These are phyloP conservation scores for Uromys caudimaculatus DNA, from an alignment of 2,797 vertebrate species.

Conservation along the genomic window DNA sequence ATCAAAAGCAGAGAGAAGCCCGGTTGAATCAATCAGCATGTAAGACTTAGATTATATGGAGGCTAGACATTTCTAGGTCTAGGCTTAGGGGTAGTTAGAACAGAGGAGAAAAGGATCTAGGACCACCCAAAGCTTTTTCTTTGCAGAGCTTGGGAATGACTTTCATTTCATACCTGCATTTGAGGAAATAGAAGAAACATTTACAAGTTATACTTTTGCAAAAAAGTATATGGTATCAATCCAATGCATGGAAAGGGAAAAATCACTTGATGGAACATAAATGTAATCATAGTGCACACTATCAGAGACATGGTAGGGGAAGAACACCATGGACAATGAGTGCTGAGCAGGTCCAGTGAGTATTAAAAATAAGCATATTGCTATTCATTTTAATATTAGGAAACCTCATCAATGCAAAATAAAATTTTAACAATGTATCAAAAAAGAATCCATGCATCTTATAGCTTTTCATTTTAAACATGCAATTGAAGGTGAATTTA, in stretches of 20 bases:
- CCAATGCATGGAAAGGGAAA: too few species aligned
- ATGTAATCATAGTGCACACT: accelerated
- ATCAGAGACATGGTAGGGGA: background rate
- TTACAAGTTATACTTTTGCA: background rate
- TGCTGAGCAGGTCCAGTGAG: background rate
- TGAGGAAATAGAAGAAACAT: too few species aligned
- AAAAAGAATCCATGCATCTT: background rate
- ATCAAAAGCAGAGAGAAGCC: too few species aligned
- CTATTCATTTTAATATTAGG: background rate
- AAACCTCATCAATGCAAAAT: background rate
- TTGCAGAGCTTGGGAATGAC: too few species aligned
- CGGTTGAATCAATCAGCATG: too few species aligned
- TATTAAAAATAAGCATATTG: background rate
- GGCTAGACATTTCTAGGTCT: too few species aligned
- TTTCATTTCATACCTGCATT: too few species aligned
- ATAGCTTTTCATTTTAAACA: background rate
- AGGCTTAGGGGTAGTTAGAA: too few species aligned
- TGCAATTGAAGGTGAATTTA: background rate
- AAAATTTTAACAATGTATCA: background rate
- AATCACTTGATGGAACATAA: background rate
- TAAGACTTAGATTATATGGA: too few species aligned
- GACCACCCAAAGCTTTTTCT: too few species aligned
- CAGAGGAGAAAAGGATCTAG: too few species aligned
- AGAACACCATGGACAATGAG: background rate
- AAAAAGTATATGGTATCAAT: background rate